Percentiles rank a stretch among this genome's conserved stretches.
phyloP scores from a whole-genome alignment of 2,888 invertebrate species.

The Drosophila subquinaria region DNA sequence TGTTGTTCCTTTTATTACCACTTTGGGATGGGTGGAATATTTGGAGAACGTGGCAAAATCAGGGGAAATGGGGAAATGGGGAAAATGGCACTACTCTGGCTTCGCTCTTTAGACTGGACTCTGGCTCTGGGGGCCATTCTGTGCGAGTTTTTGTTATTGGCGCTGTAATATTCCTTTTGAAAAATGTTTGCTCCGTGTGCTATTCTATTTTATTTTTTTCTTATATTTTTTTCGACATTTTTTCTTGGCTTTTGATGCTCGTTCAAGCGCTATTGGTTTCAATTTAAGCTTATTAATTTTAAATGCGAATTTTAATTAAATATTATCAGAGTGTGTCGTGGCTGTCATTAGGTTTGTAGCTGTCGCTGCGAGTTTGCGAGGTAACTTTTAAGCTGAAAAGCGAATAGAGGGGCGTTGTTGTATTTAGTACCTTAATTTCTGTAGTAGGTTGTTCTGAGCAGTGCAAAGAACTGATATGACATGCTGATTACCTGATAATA shows the following conservation, averaged over 20 bases:
- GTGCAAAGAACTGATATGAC: conserved; percentile 81
- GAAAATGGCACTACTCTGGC: conserved; percentile 17
- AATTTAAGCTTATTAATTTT: conserved; percentile 79
- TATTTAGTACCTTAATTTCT: conserved; percentile 28
- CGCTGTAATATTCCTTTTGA: conserved; percentile 75
- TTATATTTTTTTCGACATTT: conserved; percentile 12
- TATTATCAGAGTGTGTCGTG: conserved; percentile 67
- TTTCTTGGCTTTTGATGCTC: conserved; percentile 48
- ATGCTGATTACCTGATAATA: conserved; percentile 75
- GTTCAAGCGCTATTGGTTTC: conserved; percentile 72
- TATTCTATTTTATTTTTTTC: conserved; percentile 16
- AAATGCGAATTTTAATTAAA: conserved; percentile 78
- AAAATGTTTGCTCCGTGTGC: conserved; percentile 52
- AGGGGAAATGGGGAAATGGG: conserved; percentile 3
- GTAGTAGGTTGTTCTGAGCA: conserved; percentile 66
- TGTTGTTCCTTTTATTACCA: conserved; percentile 77
- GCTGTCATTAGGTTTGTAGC: conserved; percentile 49
- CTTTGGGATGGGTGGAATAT: conserved; percentile 26
- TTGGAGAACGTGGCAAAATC: neutral
- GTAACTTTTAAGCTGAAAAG: conserved; percentile 1
- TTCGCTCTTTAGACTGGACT: conserved; percentile 27
- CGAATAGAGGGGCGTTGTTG: neutral
- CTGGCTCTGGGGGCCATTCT: conserved; percentile 34
- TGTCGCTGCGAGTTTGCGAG: neutral
- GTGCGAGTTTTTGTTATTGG: conserved; percentile 46